These are phyloP conservation scores for Agrilus cyanescens DNA, from an alignment of 2,888 invertebrate genomes.

Conservation along the genomic window DNA sequence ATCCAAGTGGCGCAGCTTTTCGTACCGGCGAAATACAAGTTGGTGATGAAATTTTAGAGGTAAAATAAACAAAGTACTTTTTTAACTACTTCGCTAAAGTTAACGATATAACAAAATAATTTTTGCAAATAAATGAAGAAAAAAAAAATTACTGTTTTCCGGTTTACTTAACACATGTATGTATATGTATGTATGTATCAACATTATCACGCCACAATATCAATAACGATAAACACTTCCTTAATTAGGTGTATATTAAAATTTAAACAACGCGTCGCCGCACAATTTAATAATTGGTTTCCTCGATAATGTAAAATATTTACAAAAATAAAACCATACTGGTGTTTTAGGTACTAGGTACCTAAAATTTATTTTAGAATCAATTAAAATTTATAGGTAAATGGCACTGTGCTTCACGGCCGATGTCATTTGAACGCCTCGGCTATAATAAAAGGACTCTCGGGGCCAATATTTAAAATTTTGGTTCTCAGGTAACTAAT, in stretches of 20 bases:
- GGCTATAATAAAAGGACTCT: constrained; percentile 84
- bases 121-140: too few species aligned
- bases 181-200: too few species aligned
- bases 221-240: constrained; percentile 1
- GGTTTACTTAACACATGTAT: too few species aligned
- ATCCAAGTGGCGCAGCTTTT: constrained; percentile 73
- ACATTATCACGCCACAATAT: background rate
- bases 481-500: constrained; percentile 62
- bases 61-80: constrained; percentile 30
- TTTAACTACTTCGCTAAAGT: too few species aligned
- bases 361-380: constrained; percentile 13
- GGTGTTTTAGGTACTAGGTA: too few species aligned
- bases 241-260: constrained; percentile 3
- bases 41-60: constrained; percentile 93
- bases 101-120: too few species aligned
- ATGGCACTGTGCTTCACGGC: constrained; percentile 86
- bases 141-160: too few species aligned
- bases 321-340: too few species aligned
- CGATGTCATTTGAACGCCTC: constrained; percentile 95
- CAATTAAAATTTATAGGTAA: constrained; percentile 60
- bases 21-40: constrained; percentile 65
- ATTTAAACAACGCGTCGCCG: too few species aligned
- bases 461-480: constrained; percentile 72
- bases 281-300: too few species aligned
- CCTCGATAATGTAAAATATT: too few species aligned